Percentiles rank a stretch among this genome's conserved stretches.
Evolutionary conservation across 1,140 invertebrate species (phyloP).

Genomic region (Aphidius ervi): DNA sequence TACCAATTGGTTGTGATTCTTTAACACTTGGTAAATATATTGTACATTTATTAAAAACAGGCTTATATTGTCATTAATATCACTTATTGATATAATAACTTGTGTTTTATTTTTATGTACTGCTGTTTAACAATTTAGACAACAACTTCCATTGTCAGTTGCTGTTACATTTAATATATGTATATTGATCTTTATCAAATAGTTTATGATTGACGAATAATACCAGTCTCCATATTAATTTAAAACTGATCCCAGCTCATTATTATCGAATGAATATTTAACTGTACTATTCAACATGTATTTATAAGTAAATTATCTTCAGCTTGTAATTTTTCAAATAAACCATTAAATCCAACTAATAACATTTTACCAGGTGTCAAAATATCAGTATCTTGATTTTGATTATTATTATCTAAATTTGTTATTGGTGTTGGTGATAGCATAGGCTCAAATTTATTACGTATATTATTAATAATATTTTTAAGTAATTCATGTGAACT

Average conservation of each 20-base stretch:
- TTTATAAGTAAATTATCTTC: slow-evolving; percentile 59
- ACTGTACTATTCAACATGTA: too few species aligned
- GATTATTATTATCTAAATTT: slow-evolving; percentile 30
- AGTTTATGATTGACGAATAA: slow-evolving; percentile 62
- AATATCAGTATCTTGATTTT: slow-evolving; percentile 41
- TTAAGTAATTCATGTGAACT: slow-evolving; percentile 63
- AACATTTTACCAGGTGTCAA: slow-evolving; percentile 78
- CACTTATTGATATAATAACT: too few species aligned
- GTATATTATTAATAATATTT: slow-evolving; percentile 55
- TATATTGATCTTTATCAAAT: too few species aligned
- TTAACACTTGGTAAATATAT: slow-evolving; percentile 90
- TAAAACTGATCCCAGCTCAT: slow-evolving; percentile 78
- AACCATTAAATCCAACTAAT: slow-evolving; percentile 82
- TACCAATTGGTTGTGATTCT: slow-evolving; percentile 87
- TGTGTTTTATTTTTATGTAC: too few species aligned
- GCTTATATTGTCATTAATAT: too few species aligned
- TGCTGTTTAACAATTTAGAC: too few species aligned
- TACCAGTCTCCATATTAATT: slow-evolving; percentile 92
- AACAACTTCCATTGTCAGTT: too few species aligned
- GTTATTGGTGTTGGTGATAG: slow-evolving; percentile 43
- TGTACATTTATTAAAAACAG: slow-evolving; percentile 37
- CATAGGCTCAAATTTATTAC: slow-evolving; percentile 59
- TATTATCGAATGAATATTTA: slow-evolving; percentile 87
- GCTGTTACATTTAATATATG: too few species aligned
- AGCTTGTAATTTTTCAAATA: slow-evolving; percentile 74